phyloP scores from a whole-genome alignment of 1,140 invertebrate species.

The Cotesia chilonis region DNA sequence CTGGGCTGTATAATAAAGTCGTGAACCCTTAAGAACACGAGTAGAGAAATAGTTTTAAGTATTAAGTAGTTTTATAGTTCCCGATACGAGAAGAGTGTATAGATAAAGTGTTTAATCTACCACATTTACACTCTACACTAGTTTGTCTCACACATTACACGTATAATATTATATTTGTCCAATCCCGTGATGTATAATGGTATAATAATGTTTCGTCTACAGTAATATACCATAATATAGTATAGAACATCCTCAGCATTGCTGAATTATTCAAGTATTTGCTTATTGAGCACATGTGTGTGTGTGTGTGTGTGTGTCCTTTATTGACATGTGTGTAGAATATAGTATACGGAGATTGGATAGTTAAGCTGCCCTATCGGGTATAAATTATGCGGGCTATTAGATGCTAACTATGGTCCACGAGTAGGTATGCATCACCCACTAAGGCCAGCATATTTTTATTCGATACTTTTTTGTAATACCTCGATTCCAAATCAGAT shows the following conservation, averaged over 20 bases:
- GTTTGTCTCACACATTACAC: constrained; percentile 4
- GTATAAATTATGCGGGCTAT: constrained; percentile 60
- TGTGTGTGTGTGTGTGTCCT: background rate
- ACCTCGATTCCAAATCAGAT: too few relatives aligned
- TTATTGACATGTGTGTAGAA: constrained; percentile 8
- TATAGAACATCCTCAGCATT: too few relatives aligned
- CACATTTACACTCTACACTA: background rate
- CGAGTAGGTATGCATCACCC: constrained; percentile 52
- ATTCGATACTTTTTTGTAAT: too few relatives aligned
- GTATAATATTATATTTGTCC: background rate
- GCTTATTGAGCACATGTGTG: background rate
- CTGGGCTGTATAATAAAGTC: constrained; percentile 54
- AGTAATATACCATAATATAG: too few relatives aligned
- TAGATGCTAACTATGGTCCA: constrained; percentile 55
- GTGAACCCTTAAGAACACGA: constrained; percentile 37
- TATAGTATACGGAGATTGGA: constrained; percentile 42
- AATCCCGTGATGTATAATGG: background rate
- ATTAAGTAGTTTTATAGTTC: constrained; percentile 25
- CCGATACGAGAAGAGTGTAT: background rate
- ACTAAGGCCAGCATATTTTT: constrained; percentile 7
- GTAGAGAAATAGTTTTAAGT: constrained; percentile 30
- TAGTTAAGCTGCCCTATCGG: constrained; percentile 52
- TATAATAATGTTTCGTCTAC: too few relatives aligned
- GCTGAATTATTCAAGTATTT: too few relatives aligned
- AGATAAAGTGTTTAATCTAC: background rate